Evolutionary conservation across 2,113 vertebrate species (phyloP).

Genomic region (Bolborhynchus lineola): DNA sequence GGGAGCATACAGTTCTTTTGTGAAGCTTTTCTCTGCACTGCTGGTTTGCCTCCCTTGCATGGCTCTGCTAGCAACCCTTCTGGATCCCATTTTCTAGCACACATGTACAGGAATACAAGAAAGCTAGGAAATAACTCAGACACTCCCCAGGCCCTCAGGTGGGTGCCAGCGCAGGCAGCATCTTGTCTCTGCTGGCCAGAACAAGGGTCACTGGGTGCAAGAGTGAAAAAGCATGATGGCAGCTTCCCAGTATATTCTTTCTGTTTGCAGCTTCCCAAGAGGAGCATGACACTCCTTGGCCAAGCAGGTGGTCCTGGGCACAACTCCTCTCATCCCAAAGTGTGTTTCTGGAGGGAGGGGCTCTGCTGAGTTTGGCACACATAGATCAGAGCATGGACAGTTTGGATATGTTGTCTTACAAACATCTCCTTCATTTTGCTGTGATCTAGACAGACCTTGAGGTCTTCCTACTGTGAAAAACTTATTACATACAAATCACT

Average conservation of each 20-base stretch:
- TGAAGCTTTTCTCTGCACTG: rapidly evolving
- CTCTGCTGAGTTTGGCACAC: neutral
- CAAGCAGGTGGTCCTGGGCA: neutral
- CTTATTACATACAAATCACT: neutral
- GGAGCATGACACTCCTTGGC: neutral
- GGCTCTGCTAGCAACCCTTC: neutral
- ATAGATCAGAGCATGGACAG: neutral
- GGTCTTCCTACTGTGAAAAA: neutral
- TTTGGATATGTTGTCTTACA: neutral
- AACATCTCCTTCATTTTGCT: neutral
- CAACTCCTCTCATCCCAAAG: neutral
- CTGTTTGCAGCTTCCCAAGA: neutral
- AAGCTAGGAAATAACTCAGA: neutral
- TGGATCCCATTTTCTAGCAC: neutral
- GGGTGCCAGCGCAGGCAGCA: neutral
- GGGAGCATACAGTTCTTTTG: neutral
- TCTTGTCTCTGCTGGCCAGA: neutral
- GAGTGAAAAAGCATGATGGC: neutral
- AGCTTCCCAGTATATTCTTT: neutral
- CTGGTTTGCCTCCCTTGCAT: neutral
- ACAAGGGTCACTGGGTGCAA: neutral
- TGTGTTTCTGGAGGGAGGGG: neutral
- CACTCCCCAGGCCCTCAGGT: neutral
- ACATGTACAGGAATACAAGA: neutral
- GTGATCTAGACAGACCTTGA: neutral